Evolutionary conservation across 2,113 vertebrate genomes (phyloP).

Genomic region (Hystrix brachyura): DNA sequence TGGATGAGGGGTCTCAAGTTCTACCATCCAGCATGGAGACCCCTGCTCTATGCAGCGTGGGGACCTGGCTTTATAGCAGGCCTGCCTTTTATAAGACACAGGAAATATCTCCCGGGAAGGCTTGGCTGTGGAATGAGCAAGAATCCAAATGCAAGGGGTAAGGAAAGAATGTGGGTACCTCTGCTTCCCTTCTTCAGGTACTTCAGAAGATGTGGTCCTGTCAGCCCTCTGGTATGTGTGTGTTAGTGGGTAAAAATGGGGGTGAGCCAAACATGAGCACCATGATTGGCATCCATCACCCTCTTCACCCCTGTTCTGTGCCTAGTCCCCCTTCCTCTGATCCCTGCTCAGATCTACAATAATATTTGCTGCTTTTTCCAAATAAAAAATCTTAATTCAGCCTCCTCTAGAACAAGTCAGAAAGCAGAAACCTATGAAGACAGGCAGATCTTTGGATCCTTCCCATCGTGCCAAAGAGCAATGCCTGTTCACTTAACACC

Average conservation of each 20-base stretch:
- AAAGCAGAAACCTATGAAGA: background rate
- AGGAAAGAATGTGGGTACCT: background rate
- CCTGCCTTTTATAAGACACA: background rate
- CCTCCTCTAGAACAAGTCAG: background rate
- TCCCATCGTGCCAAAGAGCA: background rate
- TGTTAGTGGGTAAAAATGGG: background rate
- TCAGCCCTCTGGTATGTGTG: background rate
- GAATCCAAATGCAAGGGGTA: background rate
- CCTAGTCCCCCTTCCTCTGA: background rate
- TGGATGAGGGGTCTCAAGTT: background rate
- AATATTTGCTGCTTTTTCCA: background rate
- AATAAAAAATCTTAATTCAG: background rate
- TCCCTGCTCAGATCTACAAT: background rate
- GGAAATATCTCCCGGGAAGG: background rate
- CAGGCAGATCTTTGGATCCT: background rate
- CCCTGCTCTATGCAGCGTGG: background rate
- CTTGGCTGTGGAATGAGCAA: background rate
- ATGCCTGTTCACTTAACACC: background rate
- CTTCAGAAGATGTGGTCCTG: background rate
- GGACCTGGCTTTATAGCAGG: background rate
- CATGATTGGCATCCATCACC: accelerated
- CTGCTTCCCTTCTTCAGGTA: background rate
- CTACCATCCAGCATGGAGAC: too few species aligned
- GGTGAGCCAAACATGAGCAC: background rate
- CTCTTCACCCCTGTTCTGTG: too few species aligned